A percentile compares a stretch with the other conserved stretches of the same genome.
These are phyloP conservation scores for Chlorodrepanis virens DNA, from an alignment of 2,113 vertebrate genomes.

Conservation along the genomic window DNA sequence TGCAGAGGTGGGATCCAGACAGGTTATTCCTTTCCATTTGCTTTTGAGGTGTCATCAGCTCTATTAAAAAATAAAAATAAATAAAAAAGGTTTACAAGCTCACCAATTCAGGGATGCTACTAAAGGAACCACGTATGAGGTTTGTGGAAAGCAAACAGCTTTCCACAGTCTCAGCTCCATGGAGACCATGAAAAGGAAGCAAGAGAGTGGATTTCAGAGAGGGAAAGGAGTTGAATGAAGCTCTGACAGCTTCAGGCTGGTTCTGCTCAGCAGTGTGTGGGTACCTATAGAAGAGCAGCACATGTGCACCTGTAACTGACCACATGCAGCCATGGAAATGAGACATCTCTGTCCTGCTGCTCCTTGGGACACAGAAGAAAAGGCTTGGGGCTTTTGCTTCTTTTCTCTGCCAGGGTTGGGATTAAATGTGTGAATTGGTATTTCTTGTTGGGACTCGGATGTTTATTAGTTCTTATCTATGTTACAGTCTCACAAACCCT, in stretches of 20 bases:
- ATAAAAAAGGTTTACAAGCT: not conserved
- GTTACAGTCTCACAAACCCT: not conserved
- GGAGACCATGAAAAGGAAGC: not conserved
- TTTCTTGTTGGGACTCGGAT: not conserved
- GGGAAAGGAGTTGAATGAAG: not conserved
- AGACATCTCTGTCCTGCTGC: not conserved
- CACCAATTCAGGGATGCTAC: not conserved
- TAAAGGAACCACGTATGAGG: not conserved
- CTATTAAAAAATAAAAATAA: not conserved
- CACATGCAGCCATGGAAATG: not conserved
- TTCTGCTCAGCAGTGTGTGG: not conserved
- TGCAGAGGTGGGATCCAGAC: not conserved
- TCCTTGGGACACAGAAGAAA: not conserved
- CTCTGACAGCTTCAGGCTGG: not conserved
- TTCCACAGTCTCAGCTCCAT: not conserved
- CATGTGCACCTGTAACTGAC: fast-evolving
- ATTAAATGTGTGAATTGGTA: not conserved
- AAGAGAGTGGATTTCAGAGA: not conserved
- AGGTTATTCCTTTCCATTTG: not conserved
- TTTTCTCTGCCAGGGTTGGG: not conserved
- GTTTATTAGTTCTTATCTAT: not conserved
- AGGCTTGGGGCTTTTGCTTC: not conserved
- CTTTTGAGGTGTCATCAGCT: not conserved
- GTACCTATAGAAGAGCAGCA: not conserved
- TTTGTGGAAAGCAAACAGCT: not conserved